Conservation (phyloP, 2,888 invertebrate genomes). For the Drosophila greeni region DNA sequence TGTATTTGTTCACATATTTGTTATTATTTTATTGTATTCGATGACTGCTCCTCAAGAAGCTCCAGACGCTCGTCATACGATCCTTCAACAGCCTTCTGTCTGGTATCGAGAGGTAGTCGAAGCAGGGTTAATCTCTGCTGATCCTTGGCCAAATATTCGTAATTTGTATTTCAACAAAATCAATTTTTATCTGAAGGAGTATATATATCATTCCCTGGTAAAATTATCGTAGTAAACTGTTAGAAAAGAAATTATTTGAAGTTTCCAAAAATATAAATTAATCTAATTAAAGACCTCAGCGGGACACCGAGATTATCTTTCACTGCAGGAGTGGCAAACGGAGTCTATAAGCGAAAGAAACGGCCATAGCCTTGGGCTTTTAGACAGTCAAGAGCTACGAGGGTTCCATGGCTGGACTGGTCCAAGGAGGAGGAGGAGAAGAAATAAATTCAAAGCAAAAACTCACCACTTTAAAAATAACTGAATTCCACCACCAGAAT, state of each 20-base stretch:
- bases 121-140: background rate
- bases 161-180: background rate
- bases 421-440: slow-evolving; percentile 71
- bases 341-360: slow-evolving; percentile 82
- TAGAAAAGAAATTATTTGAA: background rate
- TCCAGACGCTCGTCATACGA: too few relatives aligned
- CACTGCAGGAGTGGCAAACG: slow-evolving; percentile 85
- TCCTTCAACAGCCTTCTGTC: background rate
- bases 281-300: slow-evolving; percentile 80
- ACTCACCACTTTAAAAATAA: background rate
- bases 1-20: background rate
- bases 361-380: slow-evolving; percentile 74
- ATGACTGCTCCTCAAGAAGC: background rate
- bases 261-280: background rate
- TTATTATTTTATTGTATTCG: background rate
- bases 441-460: slow-evolving; percentile 76
- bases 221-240: background rate
- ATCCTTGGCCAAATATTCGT: background rate
- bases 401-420: slow-evolving; percentile 78
- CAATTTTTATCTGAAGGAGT: background rate
- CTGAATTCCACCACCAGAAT: slow-evolving; percentile 3
- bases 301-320: slow-evolving; percentile 82
- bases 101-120: background rate
- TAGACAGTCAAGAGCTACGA: slow-evolving; percentile 73
- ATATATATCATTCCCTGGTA: background rate